phyloP scores from a whole-genome alignment of 2,888 invertebrate genomes.

The Pandemis cinnamomeana region DNA sequence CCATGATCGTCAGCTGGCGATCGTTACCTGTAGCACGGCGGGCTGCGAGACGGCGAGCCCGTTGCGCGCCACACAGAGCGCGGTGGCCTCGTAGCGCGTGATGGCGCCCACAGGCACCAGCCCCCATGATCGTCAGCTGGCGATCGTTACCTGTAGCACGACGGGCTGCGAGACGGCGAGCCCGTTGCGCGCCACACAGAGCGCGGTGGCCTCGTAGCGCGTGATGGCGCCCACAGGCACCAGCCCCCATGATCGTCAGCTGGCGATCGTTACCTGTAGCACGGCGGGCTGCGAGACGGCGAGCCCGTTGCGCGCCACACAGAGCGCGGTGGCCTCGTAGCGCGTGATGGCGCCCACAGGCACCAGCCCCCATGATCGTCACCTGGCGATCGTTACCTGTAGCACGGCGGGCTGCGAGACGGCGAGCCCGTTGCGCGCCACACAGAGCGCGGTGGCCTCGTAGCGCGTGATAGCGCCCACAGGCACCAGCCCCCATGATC shows the following conservation, averaged over 20 bases:
- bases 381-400: constrained; percentile 78
- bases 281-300: constrained; percentile 80
- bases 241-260: no score
- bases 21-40: constrained; percentile 87
- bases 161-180: constrained; percentile 78
- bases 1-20: no score
- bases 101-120: constrained; percentile 59
- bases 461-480: constrained; percentile 24
- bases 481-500: no score
- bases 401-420: constrained; percentile 84
- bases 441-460: constrained; percentile 72
- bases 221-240: no score
- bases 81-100: constrained; percentile 71
- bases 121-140: no score
- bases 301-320: constrained; percentile 68
- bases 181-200: constrained; percentile 72
- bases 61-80: constrained; percentile 68
- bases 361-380: no score
- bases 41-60: constrained; percentile 74
- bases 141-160: constrained; percentile 85
- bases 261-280: constrained; percentile 84
- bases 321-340: constrained; percentile 70
- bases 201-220: constrained; percentile 63
- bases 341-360: no score
- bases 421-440: constrained; percentile 68